Conservation (phyloP, 2,113 vertebrate genomes). For the Cebus imitator region DNA sequence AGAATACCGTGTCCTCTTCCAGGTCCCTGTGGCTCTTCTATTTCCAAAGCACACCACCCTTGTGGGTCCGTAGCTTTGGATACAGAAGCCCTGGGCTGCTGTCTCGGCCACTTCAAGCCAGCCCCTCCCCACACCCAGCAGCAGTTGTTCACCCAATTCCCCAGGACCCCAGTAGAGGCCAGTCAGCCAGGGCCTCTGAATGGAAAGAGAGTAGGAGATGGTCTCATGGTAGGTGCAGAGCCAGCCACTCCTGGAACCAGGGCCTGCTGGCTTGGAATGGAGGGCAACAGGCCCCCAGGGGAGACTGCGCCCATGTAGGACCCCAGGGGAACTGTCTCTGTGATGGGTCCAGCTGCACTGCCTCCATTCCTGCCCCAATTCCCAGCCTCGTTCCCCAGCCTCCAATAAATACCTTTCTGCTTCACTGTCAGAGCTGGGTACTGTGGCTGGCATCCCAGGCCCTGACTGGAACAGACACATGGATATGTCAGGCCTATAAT, state of each 20-base stretch:
- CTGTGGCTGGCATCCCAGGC: background rate
- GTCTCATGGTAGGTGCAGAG: background rate
- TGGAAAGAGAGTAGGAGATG: background rate
- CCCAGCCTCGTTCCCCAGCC: background rate
- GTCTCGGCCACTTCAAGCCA: accelerated
- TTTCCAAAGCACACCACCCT: background rate
- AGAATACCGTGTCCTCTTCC: background rate
- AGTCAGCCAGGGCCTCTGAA: too few species aligned
- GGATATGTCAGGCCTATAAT: background rate
- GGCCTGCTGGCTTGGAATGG: background rate
- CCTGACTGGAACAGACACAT: background rate
- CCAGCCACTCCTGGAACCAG: background rate
- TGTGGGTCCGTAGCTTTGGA: too few species aligned
- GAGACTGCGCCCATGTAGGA: background rate
- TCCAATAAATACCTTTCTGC: background rate
- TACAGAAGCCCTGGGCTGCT: background rate
- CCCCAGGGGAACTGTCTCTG: background rate
- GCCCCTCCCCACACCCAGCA: background rate
- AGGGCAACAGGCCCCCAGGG: background rate
- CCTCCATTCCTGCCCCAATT: background rate
- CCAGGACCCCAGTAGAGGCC: background rate
- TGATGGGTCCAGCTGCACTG: background rate
- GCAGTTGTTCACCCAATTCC: background rate
- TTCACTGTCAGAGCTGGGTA: background rate
- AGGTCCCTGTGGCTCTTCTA: background rate